Percentiles rank a stretch among this genome's conserved stretches.
Evolutionary conservation across 1,140 invertebrate genomes (phyloP).

Genomic region (Drosophila subobscura): DNA sequence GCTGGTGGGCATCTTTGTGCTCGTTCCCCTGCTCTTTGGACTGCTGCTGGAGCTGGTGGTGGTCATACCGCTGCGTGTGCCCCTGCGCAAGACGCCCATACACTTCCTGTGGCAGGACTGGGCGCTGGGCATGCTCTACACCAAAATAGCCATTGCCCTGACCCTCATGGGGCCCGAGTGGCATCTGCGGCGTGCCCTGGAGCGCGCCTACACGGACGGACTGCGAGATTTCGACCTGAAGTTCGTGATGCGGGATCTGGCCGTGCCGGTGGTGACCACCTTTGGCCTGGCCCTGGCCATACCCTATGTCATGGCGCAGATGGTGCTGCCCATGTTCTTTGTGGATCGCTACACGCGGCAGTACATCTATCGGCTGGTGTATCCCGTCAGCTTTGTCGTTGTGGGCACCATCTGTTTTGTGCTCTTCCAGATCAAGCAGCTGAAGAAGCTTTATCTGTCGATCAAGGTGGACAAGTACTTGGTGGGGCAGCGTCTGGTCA

Average conservation of each 20-base stretch:
- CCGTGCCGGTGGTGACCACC: slow-evolving; percentile 93
- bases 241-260: slow-evolving; percentile 93
- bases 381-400: slow-evolving; percentile 93
- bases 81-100: slow-evolving; percentile 96
- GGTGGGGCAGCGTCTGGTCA: slow-evolving; percentile 96
- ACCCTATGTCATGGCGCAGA: slow-evolving; percentile 94
- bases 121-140: slow-evolving; percentile 98
- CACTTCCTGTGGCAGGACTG: slow-evolving; percentile 98
- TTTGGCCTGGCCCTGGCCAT: slow-evolving; percentile 94
- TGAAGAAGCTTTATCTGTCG: slow-evolving; percentile 97
- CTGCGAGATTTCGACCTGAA: slow-evolving; percentile 95
- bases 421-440: slow-evolving; percentile 92
- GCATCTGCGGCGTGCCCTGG: slow-evolving; percentile 94
- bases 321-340: slow-evolving; percentile 92
- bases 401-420: slow-evolving; percentile 88
- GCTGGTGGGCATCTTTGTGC: slow-evolving; percentile 91
- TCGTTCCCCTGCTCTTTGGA: slow-evolving; percentile 96
- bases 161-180: slow-evolving; percentile 99
- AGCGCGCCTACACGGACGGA: slow-evolving; percentile 95
- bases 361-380: slow-evolving; percentile 93
- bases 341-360: slow-evolving; percentile 89
- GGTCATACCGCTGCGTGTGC: slow-evolving; percentile 96
- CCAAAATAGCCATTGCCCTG: slow-evolving; percentile 98
- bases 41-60: slow-evolving; percentile 95
- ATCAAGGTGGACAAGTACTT: slow-evolving; percentile 99